A percentile compares a stretch with the other conserved stretches of the same genome.
phyloP scores from a whole-genome alignment of 1,140 invertebrate genomes.

The Hesperophylax magnus region DNA sequence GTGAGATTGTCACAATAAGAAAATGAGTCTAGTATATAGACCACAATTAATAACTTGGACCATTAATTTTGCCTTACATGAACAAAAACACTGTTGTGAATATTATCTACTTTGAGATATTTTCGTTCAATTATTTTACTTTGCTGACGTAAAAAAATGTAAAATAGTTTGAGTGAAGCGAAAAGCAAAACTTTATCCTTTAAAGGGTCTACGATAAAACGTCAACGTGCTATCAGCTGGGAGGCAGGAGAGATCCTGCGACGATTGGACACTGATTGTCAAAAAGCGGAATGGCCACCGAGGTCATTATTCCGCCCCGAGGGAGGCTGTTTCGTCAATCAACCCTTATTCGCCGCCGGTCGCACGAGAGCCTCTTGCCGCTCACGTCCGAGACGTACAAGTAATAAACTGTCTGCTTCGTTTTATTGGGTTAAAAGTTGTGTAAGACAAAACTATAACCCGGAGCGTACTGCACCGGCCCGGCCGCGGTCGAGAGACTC shows the following conservation, averaged over 20 bases:
- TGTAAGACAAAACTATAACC: constrained; percentile 33
- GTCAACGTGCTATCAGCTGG: no score
- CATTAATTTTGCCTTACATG: no score
- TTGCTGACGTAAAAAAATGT: no score
- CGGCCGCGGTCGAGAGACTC: neutral
- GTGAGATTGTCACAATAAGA: no score
- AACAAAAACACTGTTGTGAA: no score
- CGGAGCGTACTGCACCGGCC: neutral
- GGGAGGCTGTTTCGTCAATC: neutral
- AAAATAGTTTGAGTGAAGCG: no score
- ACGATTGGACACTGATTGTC: neutral
- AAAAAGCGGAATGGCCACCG: neutral
- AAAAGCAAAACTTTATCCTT: no score
- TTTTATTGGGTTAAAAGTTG: constrained; percentile 53
- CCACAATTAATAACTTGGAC: no score
- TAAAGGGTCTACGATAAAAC: no score
- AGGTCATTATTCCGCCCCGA: neutral
- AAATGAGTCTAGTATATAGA: no score
- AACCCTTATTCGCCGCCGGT: neutral
- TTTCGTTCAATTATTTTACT: no score
- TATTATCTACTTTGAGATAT: no score
- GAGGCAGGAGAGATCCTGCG: neutral
- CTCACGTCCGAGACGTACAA: constrained; percentile 49
- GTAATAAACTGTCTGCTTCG: constrained; percentile 49
- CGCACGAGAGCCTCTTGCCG: neutral